Conservation (phyloP, 1,140 invertebrate species). For the Chymomyza costata region DNA sequence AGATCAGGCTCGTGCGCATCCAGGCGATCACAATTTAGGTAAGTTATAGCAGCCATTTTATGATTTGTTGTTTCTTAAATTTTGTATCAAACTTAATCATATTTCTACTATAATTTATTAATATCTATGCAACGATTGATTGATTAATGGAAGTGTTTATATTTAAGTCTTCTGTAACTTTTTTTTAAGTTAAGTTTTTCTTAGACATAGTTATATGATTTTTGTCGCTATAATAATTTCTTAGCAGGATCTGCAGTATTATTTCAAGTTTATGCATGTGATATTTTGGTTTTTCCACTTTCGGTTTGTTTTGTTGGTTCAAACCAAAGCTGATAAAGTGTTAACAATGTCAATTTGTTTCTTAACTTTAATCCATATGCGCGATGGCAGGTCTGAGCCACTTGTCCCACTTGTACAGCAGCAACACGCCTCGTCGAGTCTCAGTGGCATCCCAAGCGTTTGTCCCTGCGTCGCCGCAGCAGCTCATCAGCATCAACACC, state of each 20-base stretch:
- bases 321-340: conserved; percentile 8
- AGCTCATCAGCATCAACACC: conserved; percentile 68
- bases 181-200: background rate
- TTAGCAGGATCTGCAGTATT: background rate
- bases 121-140: no score
- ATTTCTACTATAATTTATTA: no score
- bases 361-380: no score
- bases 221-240: background rate
- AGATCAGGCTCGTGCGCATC: conserved; percentile 77
- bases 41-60: conserved; percentile 34
- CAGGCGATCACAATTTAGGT: conserved; percentile 75
- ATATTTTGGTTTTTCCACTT: conserved; percentile 35
- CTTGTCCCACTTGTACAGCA: conserved; percentile 75
- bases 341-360: conserved; percentile 26
- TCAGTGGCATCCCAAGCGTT: conserved; percentile 75
- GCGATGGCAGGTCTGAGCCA: conserved; percentile 70
- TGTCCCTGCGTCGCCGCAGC: conserved; percentile 72
- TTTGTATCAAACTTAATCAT: no score
- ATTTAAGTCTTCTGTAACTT: no score
- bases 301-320: conserved; percentile 21
- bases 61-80: no score
- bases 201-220: conserved; percentile 9
- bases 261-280: conserved; percentile 16
- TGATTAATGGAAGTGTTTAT: no score
- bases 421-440: conserved; percentile 75